phyloP scores from a whole-genome alignment of 1,140 invertebrate species.

The Meloidogyne chitwoodi region DNA sequence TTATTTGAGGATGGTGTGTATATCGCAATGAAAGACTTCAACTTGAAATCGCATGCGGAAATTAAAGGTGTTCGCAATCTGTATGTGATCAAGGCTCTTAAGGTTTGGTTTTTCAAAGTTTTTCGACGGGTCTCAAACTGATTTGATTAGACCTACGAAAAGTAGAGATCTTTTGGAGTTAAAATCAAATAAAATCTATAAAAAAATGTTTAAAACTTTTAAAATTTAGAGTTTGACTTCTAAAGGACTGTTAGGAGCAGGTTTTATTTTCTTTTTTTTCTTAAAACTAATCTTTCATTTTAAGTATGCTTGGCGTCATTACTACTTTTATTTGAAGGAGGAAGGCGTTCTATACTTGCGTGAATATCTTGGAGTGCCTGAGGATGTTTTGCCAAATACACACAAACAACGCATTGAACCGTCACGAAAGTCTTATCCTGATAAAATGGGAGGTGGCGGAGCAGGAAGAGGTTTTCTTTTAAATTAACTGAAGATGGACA shows the following conservation, averaged over 20 bases:
- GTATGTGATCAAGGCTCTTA: slow-evolving; percentile 94
- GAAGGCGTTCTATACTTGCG: slow-evolving; percentile 94
- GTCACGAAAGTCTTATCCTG: not conserved
- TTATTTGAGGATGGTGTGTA: slow-evolving; percentile 95
- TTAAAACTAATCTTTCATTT: not conserved
- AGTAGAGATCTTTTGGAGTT: too few relatives aligned
- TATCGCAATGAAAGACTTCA: slow-evolving; percentile 94
- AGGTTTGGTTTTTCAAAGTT: too few relatives aligned
- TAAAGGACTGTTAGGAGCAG: slow-evolving; percentile 89
- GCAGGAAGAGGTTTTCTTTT: not conserved
- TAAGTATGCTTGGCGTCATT: slow-evolving; percentile 93
- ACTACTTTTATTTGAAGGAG: slow-evolving; percentile 98
- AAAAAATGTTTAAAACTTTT: too few relatives aligned
- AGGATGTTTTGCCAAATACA: slow-evolving; percentile 95
- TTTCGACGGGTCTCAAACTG: too few relatives aligned
- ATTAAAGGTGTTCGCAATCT: slow-evolving; percentile 90
- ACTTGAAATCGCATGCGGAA: slow-evolving; percentile 88
- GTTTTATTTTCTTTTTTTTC: slow-evolving; percentile 61
- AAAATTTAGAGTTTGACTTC: slow-evolving; percentile 83
- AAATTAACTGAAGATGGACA: too few relatives aligned
- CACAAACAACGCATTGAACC: slow-evolving; percentile 74
- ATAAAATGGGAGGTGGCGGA: slow-evolving; percentile 26
- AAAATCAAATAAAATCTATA: too few relatives aligned
- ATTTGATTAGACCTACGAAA: too few relatives aligned
- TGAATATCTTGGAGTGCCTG: slow-evolving; percentile 86